A percentile compares a stretch with the other conserved stretches of the same genome.
Conservation (phyloP, 1,140 invertebrate genomes). For the Hestina assimilis region DNA sequence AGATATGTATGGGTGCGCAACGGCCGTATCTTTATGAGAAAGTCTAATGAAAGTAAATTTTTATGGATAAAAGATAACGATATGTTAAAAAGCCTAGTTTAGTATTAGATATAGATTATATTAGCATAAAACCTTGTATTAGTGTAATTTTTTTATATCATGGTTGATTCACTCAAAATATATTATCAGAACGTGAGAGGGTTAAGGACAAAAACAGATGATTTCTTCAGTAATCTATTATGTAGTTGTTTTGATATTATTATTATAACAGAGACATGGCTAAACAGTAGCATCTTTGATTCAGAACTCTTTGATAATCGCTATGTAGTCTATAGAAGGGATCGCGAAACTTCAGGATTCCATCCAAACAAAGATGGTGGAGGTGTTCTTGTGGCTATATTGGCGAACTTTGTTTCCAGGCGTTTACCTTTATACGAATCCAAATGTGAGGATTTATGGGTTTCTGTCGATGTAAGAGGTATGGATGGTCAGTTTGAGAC, state of each 20-base stretch:
- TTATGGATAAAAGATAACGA: slow-evolving; percentile 2
- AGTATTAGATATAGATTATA: neutral
- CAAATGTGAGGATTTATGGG: slow-evolving; percentile 15
- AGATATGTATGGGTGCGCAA: slow-evolving; percentile 23
- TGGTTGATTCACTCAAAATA: neutral
- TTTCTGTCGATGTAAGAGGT: neutral
- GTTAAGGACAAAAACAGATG: slow-evolving; percentile 18
- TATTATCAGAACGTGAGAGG: slow-evolving; percentile 16
- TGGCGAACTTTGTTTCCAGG: neutral
- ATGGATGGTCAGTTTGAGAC: neutral
- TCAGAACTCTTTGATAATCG: slow-evolving; percentile 1
- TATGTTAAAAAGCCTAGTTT: slow-evolving; percentile 3
- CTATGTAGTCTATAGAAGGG: neutral
- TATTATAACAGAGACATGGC: slow-evolving; percentile 24
- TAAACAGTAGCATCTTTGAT: slow-evolving; percentile 9
- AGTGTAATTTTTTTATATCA: neutral
- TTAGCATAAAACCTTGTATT: neutral
- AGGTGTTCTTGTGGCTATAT: slow-evolving; percentile 3
- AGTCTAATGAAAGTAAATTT: neutral
- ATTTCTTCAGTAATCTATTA: slow-evolving; percentile 19
- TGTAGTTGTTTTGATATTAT: slow-evolving; percentile 23
- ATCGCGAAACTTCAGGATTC: neutral
- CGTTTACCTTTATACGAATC: neutral
- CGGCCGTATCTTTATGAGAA: slow-evolving; percentile 21
- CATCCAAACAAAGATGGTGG: slow-evolving; percentile 7